phyloP scores from a whole-genome alignment of 2,888 invertebrate species.

The Cataglyphis rosenhaueri region DNA sequence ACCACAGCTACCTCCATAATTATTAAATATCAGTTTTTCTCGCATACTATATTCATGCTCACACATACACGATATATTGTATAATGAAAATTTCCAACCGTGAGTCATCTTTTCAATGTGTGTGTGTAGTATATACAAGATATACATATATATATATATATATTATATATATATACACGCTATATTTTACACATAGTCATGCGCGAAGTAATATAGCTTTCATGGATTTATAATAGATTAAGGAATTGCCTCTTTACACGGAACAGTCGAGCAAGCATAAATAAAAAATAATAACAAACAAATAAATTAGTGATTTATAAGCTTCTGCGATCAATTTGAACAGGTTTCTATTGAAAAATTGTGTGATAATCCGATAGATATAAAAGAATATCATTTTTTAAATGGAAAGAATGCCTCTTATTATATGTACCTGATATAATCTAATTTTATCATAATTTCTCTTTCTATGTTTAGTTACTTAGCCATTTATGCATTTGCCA shows the following conservation, averaged over 20 bases:
- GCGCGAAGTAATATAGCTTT: constrained; percentile 77
- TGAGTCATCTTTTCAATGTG: constrained; percentile 60
- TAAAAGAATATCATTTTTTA: neutral
- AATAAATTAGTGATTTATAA: constrained; percentile 26
- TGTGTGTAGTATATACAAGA: constrained; percentile 58
- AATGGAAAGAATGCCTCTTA: neutral
- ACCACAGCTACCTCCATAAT: constrained; percentile 84
- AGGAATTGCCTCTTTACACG: constrained; percentile 73
- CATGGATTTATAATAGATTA: constrained; percentile 74
- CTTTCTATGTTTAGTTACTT: neutral
- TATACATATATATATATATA: constrained; percentile 52
- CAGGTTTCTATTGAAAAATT: constrained; percentile 9
- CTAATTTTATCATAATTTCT: constrained; percentile 3
- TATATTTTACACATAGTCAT: constrained; percentile 75
- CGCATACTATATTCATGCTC: constrained; percentile 72
- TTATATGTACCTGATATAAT: neutral
- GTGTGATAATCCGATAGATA: neutral
- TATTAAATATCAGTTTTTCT: constrained; percentile 81
- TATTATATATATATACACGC: constrained; percentile 59
- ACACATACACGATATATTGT: constrained; percentile 61
- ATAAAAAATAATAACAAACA: constrained; percentile 50
- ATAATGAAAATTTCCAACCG: constrained; percentile 47
- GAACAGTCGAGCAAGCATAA: constrained; percentile 72
- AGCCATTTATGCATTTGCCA: constrained; percentile 1
- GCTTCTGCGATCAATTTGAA: constrained; percentile 15